phyloP scores from a whole-genome alignment of 1,140 invertebrate genomes.

The Tribolium madens region DNA sequence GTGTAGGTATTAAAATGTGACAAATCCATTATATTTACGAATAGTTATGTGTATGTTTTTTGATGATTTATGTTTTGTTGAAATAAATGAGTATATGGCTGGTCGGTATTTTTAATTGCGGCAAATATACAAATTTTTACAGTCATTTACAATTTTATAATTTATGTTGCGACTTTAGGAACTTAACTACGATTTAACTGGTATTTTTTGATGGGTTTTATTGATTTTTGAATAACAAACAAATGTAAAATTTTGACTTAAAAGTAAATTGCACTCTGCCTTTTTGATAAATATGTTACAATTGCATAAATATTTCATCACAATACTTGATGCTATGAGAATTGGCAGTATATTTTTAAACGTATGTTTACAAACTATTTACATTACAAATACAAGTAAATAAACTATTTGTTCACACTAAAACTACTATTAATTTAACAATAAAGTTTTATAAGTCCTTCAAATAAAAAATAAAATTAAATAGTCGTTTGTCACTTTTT shows the following conservation, averaged over 20 bases:
- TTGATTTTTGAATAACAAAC: slow-evolving; percentile 29
- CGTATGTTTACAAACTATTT: slow-evolving; percentile 22
- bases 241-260: slow-evolving; percentile 17
- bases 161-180: slow-evolving; percentile 10
- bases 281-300: slow-evolving; percentile 26
- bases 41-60: slow-evolving; percentile 11
- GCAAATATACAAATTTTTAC: slow-evolving; percentile 37
- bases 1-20: slow-evolving; percentile 37
- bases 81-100: slow-evolving; percentile 15
- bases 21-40: slow-evolving; percentile 14
- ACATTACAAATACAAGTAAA: slow-evolving; percentile 21
- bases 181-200: slow-evolving; percentile 33
- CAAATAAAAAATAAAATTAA: not conserved
- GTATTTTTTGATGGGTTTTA: not conserved
- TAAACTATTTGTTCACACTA: slow-evolving; percentile 9
- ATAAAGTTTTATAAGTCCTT: slow-evolving; percentile 9
- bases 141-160: slow-evolving; percentile 24
- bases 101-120: slow-evolving; percentile 35
- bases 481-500: not conserved
- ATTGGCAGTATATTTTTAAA: slow-evolving; percentile 32
- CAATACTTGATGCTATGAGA: slow-evolving; percentile 33
- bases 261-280: slow-evolving; percentile 40
- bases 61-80: slow-evolving; percentile 13
- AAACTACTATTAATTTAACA: slow-evolving; percentile 34
- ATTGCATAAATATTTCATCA: slow-evolving; percentile 28